Evolutionary conservation across 2,888 invertebrate genomes (phyloP), one percentile per base, ranked within the genome.

Genomic region (Entomobrya proxima): DNA sequence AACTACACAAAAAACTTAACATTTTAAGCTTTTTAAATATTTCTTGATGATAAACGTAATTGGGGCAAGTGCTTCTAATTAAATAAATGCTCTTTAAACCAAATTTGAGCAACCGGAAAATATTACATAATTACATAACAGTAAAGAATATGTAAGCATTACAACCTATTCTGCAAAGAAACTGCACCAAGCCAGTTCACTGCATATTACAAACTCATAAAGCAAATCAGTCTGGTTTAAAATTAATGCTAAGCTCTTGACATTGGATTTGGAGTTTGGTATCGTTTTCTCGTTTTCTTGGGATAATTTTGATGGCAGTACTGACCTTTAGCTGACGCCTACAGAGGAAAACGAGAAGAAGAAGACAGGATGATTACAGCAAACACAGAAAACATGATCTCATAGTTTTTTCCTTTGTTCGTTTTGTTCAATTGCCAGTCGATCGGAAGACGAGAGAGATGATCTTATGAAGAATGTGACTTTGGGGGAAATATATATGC

Each of bases 281-380:
- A 76, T 58, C 76, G 9, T 76, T 13, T 37, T 37, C 35, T 64
- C 64, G 21, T 11, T 37, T 37, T 64, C 64, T 64, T 64, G 21
- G 27, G 24, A 58, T 18, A 37, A 64, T 18, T 3, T 7, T 37
- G 9, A 64, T 37, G n/a, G 21, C 21, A 37, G 21, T 30, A 52
- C 15, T 81, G 81, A 81, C 81, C 81, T 47, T 32, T 55, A 47
- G 74, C 81, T 81, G 81, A 81, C 81, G 81, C 74, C 81, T 81
- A 58, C 81, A 52, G 47, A 44, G 1, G 18, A 61, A 1, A 3
- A 61, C 35, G 15, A 61, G n/a, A 61, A 32, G n/a, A 35, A 32
- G 7, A 61, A 13, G n/a, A 13, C 58, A 58, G 27, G 30, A 18
- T 11, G 30, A 32, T n/a, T 58, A 72, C 72, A n/a, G 13, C 61